Evolutionary conservation across 2,888 invertebrate species (phyloP), one percentile per base, ranked within the genome.

Genomic region (Atherix ibis): DNA sequence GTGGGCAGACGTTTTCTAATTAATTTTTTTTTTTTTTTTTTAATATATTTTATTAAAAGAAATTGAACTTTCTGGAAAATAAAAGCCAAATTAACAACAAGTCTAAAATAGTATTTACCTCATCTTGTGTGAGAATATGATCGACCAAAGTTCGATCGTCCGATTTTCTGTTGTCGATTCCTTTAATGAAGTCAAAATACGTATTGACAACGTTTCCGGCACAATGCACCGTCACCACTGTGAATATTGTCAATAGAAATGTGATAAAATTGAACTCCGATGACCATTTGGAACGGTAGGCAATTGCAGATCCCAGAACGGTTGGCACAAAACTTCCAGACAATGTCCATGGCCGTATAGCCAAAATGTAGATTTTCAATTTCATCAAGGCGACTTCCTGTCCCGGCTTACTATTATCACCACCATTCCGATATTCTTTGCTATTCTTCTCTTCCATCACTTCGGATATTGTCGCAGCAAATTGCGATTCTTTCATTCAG

Each of bases 161-260:
- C 45, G 89, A 87, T 64, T 84, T 88, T 41, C 83, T 71, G 54
- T 82, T 84, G 58, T 95, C 94, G 36, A 94, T 89, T 30, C 85
- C 94, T 64, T 87, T 87, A 19, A 85, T 76, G 54, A 83, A 95
- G 61, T 95, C 94, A 56, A 82, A 94, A 58, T 92, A 94, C 0
- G 94, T 94, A 59, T 94, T 94, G 16, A 95, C 92, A 26, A 94
- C 78, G 62, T 95, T 95, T 34, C 92, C 94, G 40, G 94, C 94
- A 40, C 91, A 89, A 55, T 95, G 94, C 3, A 94, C 94, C 2
- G 83, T 84, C 39, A 91, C 70, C 15, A 89, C 80, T 3, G 89
- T 91, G 47, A 85, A 73, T 32, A 85, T 66, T 3, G 91, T 89
- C 10, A 88, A 66, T 28, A 91, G 50, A 44, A 91, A 70, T 1